Conservation (phyloP, 1,140 invertebrate species). For the Prorops nasuta region DNA sequence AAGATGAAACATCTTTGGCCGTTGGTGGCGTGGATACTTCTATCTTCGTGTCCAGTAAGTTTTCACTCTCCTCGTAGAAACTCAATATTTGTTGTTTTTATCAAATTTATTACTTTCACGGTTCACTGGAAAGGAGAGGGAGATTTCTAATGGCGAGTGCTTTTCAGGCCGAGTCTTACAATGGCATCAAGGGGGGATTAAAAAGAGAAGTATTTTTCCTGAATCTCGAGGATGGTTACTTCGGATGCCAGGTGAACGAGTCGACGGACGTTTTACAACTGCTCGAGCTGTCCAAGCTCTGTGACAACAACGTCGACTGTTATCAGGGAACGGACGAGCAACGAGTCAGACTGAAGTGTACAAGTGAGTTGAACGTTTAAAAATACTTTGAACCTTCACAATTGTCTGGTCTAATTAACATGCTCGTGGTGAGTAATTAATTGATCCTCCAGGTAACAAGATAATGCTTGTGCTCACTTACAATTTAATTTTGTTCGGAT, state of each 20-base stretch:
- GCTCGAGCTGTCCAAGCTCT: conserved; percentile 91
- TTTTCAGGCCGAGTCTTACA: conserved; percentile 69
- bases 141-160: too few relatives aligned
- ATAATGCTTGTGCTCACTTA: too few relatives aligned
- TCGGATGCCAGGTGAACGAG: conserved; percentile 95
- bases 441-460: too few relatives aligned
- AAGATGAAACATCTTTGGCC: conserved; percentile 74
- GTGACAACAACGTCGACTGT: conserved; percentile 86
- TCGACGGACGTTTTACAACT: conserved; percentile 91
- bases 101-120: too few relatives aligned
- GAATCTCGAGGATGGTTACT: conserved; percentile 95
- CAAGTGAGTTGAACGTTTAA: conserved; percentile 68
- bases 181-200: conserved; percentile 74
- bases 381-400: not conserved
- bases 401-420: too few relatives aligned
- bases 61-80: too few relatives aligned
- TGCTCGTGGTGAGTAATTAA: too few relatives aligned
- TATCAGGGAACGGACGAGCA: conserved; percentile 90
- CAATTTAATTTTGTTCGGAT: too few relatives aligned
- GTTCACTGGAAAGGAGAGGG: too few relatives aligned
- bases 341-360: conserved; percentile 86
- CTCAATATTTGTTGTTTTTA: too few relatives aligned
- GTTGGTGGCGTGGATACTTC: conserved; percentile 68
- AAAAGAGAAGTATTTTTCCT: conserved; percentile 93
- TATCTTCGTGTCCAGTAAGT: conserved; percentile 62